Evolutionary conservation across 2,888 invertebrate species (phyloP), one percentile per base, ranked within the genome.

Genomic region (Pandemis cinnamomeana): DNA sequence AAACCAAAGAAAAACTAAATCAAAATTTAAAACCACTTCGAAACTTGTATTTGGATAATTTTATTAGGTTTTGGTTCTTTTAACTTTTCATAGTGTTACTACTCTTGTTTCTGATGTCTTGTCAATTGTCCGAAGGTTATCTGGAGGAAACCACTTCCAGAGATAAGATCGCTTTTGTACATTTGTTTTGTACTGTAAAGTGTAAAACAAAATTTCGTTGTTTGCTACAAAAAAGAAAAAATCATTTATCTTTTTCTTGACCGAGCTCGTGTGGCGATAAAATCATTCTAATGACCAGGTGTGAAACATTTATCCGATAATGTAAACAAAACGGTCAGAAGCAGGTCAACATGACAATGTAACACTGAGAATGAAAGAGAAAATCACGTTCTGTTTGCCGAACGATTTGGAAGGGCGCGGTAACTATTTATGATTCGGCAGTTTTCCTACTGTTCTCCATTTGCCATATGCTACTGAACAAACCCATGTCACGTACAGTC

Each of bases 361-460:
- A 69, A 60, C 60, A 51, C 44, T 63, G 64, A 64, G 55, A 48
- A 72, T 67, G 42, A 66, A 69, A 73, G 66, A 55, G 67, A 55
- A 68, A 73, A 73, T 73, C 70, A 70, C 74, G 64, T 66, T n/a
- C 36, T 58, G 70, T 71, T 74, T 74, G 74, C 70, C 53, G 53
- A 70, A 53, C 70, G 74, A 70, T 71, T 67, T 70, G 70, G 68
- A 64, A 48, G 67, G 60, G 66, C 61, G 70, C 69, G 73, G 70
- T 53, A 53, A 73, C 74, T 71, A 71, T 74, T 70, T 71, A 71
- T 74, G 74, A 74, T 74, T 74, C 61, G 67, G 61, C 74, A 55
- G 61, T 74, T 74, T 70, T 46, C 36, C 67, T n/a, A 64, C 69
- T 67, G 67, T 70, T 66, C 64, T 55, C 64, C 61, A 46, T 70